Base-by-base conservation (phyloP, 1,140 invertebrate species). In the Temnothorax nylanderi region DNA sequence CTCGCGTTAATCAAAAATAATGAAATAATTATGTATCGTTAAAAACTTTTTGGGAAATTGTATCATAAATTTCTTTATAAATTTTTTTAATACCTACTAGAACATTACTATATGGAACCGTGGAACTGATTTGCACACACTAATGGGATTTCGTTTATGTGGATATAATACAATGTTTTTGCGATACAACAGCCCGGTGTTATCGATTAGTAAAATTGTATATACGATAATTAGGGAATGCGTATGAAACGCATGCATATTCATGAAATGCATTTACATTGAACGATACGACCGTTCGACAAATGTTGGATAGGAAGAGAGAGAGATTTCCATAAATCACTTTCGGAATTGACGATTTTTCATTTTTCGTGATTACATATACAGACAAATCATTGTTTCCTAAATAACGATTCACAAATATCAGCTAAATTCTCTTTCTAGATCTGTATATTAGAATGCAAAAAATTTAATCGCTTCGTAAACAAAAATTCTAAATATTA, bases 131-230 rank as follows among this genome's bases (percentile, higher is more conserved):
- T 84, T 75, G 80, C 80, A 84, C 67, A 60, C 26, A 56, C n/a
- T 75, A 84, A 84, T 84, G 49, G 44, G 13, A 84, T 84, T 32
- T 32, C 69, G 41, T 49, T 84, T 60, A 41, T 56, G 69, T 49
- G n/a, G 13, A 84, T 84, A 84, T 74, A 60, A 84, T 74, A 74
- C 69, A 75, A 74, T 75, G 69, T 84, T 84, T 84, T 84, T 75
- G 80, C 41, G 51, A 74, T 60, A 74, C 67, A 74, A 72, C 67
- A 32, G 69, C 69, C 41, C 69, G 69, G 47, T 84, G 80, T 74
- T 84, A 74, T 84, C 69, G 80, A 84, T 84, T 84, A 84, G 80
- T 44, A 84, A 84, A 84, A 84, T 84, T 84, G 80, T 74, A 69
- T 84, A 60, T 84, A 34, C 80, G 80, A 84, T 84, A 84, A 84